Evolutionary conservation across 1,140 invertebrate species (phyloP), one percentile per base, ranked within the genome.

Genomic region (Antheraea mylitta): DNA sequence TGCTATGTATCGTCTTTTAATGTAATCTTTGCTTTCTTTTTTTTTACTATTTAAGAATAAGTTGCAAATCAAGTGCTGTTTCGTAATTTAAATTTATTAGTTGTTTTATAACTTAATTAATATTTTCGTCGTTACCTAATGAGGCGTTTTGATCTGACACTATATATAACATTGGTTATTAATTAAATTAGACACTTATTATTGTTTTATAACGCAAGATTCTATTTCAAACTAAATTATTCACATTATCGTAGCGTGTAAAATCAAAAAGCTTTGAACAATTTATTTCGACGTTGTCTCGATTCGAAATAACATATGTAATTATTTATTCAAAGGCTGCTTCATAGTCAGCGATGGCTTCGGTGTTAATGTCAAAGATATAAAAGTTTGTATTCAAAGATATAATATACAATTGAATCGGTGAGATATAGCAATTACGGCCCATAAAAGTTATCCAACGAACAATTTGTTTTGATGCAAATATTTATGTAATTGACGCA

Each of bases 361-460:
- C 16, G 45, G 22, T 53, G 11, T 53, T 53, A 53, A 53, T 53
- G 45, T 53, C 45, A 53, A 53, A 53, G 45, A 53, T 11, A 53
- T n/a, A 53, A 53, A 53, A 53, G 16, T 53, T 53, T 53, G 45
- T 53, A 53, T 53, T 53, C 11, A 53, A 53, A 53, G 45, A 53
- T n/a, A 10, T 42, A 10, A 42, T n/a, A 53, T 16, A 53, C 45
- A 53, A 53, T 36, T 36, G 30, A n/a, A 37, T 37, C 30, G 22
- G 59, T 22, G 18, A 60, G 22, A 60, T 30, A 11, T 60, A 63
- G 37, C 61, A 63, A 63, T 63, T 63, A 63, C 61, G 61, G 37
- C 37, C 61, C 61, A 63, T 63, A 63, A 63, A 63, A 63, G 22
- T 63, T 37, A 63, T 53, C 45, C 45, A 53, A 53, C 45, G 45